Evolutionary conservation across 2,113 vertebrate species (phyloP), one percentile per base, ranked within the genome.

Genomic region (Sisor rabdophorus): DNA sequence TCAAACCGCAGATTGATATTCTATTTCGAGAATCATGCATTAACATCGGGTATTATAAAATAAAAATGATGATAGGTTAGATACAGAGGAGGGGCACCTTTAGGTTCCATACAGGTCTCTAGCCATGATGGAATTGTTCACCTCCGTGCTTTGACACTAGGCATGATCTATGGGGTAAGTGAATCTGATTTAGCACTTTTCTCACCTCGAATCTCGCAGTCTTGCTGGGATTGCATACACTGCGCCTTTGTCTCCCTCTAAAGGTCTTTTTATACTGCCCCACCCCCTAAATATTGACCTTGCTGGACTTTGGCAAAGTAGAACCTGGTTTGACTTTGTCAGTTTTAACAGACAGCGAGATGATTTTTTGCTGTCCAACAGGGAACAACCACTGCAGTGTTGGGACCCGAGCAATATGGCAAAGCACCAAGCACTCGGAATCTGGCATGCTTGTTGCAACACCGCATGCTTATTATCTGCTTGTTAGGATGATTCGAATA

Each of bases 161-260:
- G 44, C 65, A n/a, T 75, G 80, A 78, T 76, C 76, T 75, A 79
- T 82, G 32, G 56, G 58, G 50, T 63, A 65, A 54, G 4, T 71
- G 47, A 52, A 40, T 63, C 47, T 81, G 80, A 81, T 74, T 28
- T 78, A 74, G 80, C 73, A 55, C 54, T 71, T 79, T 63, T 53
- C 22, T 68, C 28, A 26, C 28, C 52, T 72, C 13, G 28, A 75
- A 58, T 75, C 75, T 67, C 65, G 26, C 67, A 20, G 36, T 22
- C 32, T 71, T 78, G 59, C 58, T 48, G 16, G 1, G 44, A 28
- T 65, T 72, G 47, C 53, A 71, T 22, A 54, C 48, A 55, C 68
- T 67, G 69, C 52, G 52, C 71, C 79, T 53, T 61, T 67, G n/a
- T 65, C 22, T 75, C 54, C 30, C 53, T 30, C 11, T 26, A 75